These are phyloP conservation scores for Netelia virgata DNA, from an alignment of 2,888 invertebrate genomes.

Conservation along the genomic window DNA sequence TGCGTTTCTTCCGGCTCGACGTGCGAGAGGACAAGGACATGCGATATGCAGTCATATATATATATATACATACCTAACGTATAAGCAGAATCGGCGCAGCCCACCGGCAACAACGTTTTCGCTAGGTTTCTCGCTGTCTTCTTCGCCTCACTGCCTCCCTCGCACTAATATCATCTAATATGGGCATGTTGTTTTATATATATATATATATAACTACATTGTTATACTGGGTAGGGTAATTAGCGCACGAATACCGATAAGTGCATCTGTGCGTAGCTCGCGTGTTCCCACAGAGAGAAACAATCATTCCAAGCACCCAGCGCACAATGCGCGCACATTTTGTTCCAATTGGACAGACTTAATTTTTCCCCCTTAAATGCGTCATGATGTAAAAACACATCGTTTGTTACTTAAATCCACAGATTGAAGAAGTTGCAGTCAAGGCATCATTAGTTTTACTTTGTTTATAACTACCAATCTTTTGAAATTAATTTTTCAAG, in stretches of 20 bases:
- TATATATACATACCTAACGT: constrained; percentile 2
- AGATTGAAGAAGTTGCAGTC: no score
- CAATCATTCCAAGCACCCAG: constrained; percentile 25
- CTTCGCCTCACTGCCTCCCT: constrained; percentile 55
- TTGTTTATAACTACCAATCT: no score
- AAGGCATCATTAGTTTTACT: no score
- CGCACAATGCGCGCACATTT: background rate
- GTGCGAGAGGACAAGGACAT: constrained; percentile 48
- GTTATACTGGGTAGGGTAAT: constrained; percentile 45
- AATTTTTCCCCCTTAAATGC: no score
- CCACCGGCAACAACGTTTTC: constrained; percentile 60
- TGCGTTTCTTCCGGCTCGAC: constrained; percentile 75
- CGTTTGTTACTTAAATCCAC: no score
- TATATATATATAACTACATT: background rate
- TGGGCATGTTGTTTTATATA: background rate
- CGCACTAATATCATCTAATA: constrained; percentile 21
- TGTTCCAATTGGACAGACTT: no score
- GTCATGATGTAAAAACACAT: no score
- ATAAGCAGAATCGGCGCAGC: constrained; percentile 38
- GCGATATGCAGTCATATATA: constrained; percentile 30
- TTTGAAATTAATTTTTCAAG: no score
- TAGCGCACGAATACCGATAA: constrained; percentile 58
- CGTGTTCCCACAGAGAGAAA: constrained; percentile 50
- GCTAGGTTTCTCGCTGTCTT: constrained; percentile 62
- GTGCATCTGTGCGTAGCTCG: constrained; percentile 48